Base-by-base conservation (phyloP, 2,797 vertebrate species). In the Gymnoscopelus braueri region DNA sequence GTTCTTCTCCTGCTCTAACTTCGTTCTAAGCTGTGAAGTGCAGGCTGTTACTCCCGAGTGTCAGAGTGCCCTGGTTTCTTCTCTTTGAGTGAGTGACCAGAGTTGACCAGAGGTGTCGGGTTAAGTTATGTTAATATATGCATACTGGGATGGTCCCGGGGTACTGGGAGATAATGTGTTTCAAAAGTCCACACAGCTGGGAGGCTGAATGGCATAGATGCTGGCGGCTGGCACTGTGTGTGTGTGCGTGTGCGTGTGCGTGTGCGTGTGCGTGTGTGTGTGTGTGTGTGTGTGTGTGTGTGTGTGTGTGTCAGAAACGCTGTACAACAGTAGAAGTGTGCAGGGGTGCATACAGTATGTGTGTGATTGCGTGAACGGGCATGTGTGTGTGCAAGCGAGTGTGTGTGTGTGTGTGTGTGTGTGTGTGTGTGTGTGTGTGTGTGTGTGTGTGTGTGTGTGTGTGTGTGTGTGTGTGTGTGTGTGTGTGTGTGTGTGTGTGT, bases 121-220 rank as follows among this genome's bases (percentile, higher is more conserved):
- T 76, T 83, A 81, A 75, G 71, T 76, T 87, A 87, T 88, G 87
- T 67, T 89, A 90, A 90, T 85, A 76, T 81, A 50, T 15, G 47
- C 54, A 58, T 68, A 24, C 70, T 63, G 64, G 81, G 80, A 86
- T 80, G 82, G 81, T 84, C 73, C 47, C 72, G 54, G 83, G 78
- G 83, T 71, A 63, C 62, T 0, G 29, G 53, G 60, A 80, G 90
- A 91, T 92, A 92, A 79, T 74, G 11, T 23, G 57, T 67, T 67
- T 82, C 35, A 44, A 73, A 88, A 82, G 81, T 88, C 84, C 82
- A 80, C 75, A 78, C 74, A 1, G 85, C 89, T 83, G 5, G 5
- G 47, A 85, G 87, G 83, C 44, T 56, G 51, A 78, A 69, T 65
- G 58, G 72, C 3, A 32, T 62, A 52, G 65, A 67, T 23, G 66